Conservation (phyloP, 2,113 vertebrate genomes). For the Dendrocopos noguchii region DNA sequence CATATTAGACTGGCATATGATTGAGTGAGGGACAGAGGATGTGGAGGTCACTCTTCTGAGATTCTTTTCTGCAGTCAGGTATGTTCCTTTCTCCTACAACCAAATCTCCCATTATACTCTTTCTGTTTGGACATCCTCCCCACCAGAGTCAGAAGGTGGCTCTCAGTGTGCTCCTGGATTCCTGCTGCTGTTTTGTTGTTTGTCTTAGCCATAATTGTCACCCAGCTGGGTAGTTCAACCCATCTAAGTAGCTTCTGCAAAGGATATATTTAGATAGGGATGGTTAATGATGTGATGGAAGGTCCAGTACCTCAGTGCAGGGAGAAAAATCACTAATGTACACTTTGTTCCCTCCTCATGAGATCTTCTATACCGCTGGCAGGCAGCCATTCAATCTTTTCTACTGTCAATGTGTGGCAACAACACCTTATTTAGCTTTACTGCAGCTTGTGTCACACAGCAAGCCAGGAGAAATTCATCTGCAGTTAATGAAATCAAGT, state of each 20-base stretch:
- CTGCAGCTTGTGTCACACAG: background rate
- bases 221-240: background rate
- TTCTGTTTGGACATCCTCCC: background rate
- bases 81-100: accelerated
- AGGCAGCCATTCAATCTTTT: background rate
- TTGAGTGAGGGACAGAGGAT: background rate
- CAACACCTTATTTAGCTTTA: background rate
- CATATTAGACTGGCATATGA: background rate
- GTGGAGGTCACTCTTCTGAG: background rate
- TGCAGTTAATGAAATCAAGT: background rate
- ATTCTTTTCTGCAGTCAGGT: background rate
- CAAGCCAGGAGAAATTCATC: background rate
- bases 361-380: background rate
- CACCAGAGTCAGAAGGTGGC: accelerated
- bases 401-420: background rate
- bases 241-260: background rate
- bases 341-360: background rate
- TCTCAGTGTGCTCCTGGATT: background rate
- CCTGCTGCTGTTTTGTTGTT: background rate
- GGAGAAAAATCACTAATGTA: background rate
- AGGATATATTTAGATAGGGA: background rate
- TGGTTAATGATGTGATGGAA: background rate
- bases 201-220: background rate
- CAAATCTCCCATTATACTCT: background rate
- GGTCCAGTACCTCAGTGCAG: background rate